Conservation (phyloP, 2,888 invertebrate species). For the Nephrotoma flavescens region DNA sequence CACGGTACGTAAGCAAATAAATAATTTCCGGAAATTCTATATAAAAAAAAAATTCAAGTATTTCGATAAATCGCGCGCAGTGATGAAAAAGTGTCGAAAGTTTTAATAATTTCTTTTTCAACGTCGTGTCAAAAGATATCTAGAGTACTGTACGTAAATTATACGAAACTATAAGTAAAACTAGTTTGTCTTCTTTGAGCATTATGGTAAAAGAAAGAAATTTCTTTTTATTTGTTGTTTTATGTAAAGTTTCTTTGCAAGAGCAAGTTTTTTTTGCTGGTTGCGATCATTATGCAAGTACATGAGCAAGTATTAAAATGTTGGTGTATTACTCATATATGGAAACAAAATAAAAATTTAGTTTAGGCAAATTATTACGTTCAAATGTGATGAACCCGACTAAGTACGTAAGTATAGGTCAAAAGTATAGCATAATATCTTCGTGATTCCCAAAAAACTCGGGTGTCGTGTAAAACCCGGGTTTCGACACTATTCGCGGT, state of each 20-base stretch:
- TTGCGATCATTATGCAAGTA: background rate
- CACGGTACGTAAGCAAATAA: background rate
- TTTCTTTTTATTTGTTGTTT: background rate
- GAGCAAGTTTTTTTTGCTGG: background rate
- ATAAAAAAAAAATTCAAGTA: background rate
- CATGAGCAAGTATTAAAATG: background rate
- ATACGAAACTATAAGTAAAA: background rate
- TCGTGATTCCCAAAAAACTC: too few relatives aligned
- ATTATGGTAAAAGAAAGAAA: background rate
- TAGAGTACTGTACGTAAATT: background rate
- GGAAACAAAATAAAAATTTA: too few relatives aligned
- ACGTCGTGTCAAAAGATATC: background rate
- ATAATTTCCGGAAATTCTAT: background rate
- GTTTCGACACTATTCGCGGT: too few relatives aligned
- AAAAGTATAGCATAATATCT: too few relatives aligned
- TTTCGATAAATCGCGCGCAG: background rate
- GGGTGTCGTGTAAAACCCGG: too few relatives aligned
- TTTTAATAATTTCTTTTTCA: background rate
- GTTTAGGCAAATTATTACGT: too few relatives aligned
- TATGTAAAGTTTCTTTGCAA: background rate
- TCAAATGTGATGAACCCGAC: too few relatives aligned
- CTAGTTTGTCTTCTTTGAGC: background rate
- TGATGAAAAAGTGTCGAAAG: background rate
- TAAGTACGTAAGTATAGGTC: too few relatives aligned
- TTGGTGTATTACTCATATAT: too few relatives aligned